Evolutionary conservation across 2,113 vertebrate genomes (phyloP), one percentile per base, ranked within the genome.

Genomic region (Empidonax alnorum): DNA sequence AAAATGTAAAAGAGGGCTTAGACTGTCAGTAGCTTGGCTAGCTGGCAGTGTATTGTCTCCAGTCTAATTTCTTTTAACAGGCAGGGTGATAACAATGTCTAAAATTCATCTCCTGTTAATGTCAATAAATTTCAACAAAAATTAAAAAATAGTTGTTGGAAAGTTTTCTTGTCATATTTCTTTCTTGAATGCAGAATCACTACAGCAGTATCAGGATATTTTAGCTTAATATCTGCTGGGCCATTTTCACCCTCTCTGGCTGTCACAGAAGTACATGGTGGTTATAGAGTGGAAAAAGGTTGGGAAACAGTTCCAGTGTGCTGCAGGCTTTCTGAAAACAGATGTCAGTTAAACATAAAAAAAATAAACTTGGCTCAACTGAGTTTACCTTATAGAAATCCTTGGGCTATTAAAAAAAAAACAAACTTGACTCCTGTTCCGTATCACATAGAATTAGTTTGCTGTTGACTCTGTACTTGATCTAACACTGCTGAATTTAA

Each of bases 321-420:
- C 66, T 95, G 73, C 91, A 95, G 63, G 88, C 85, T 94, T 94
- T 59, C 67, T 75, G 55, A 90, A 77, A 97, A 97, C 78, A 96
- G 87, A 96, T 96, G 90, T 80, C 84, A 94, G 61, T 79, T 84
- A 90, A n/a, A 71, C 78, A 89, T 75, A 76, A 90, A 97, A 93
- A 97, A 94, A 75, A 56, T 7, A 66, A 85, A 96, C 67, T 96
- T 91, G 90, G 82, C 84, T 96, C 62, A 76, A 13, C 41, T 83
- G 61, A 74, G 37, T 94, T 84, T 97, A 96, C 94, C 73, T 96
- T 96, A 93, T 58, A 90, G 53, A 87, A 23, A 96, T 96, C 78
- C 75, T 90, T 87, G 89, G 81, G 86, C 78, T 89, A 83, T 72
- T 84, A 53, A 73, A 95, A 87, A 86, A 86, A 53, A 69, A 94